Base-by-base conservation (phyloP, 2,888 invertebrate genomes). In the Melipona beecheii region DNA sequence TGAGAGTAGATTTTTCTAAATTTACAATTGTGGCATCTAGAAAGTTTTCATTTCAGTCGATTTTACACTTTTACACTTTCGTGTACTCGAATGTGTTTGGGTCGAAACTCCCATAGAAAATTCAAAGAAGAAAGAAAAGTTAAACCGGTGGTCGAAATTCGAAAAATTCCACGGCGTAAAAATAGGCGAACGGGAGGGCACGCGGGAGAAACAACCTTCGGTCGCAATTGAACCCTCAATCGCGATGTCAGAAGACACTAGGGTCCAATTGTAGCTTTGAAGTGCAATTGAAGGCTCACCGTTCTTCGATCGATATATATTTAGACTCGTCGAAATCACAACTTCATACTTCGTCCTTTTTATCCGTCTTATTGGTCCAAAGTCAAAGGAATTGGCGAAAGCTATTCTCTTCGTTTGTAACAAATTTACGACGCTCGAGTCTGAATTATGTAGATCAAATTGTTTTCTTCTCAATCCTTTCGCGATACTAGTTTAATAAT, bases 211-310 rank as follows among this genome's bases (percentile, higher is more conserved):
- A 31, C 24, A 27, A 68, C 78, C 78, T 78, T 78, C 66, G 36
- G 11, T 24, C n/a, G 24, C 54, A 60, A 80, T 81, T 66, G 65
- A 66, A 79, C 49, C 65, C 65, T 43, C 52, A 65, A 43, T 78
- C 65, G 49, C 17, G 56, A 65, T 65, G 73, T 74, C 75, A 78
- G 64, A 52, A 49, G 77, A 74, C 50, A 69, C 56, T 21, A 17
- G 27, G 52, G 36, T 60, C 81, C 81, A 81, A 81, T 81, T 80
- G 81, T 66, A 17, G 60, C 52, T 80, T 66, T 21, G 52, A 72
- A 80, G 52, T 54, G 49, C 80, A 60, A 71, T 81, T 58, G 65
- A 66, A 65, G 43, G 21, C 19, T 56, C 52, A 52, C 24, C 49
- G 3, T 50, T n/a, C 11, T 21, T 69, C 43, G 15, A 24, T 21